Evolutionary conservation across 2,113 vertebrate species (phyloP), one percentile per base, ranked within the genome.

Genomic region (Cranoglanis bouderius): DNA sequence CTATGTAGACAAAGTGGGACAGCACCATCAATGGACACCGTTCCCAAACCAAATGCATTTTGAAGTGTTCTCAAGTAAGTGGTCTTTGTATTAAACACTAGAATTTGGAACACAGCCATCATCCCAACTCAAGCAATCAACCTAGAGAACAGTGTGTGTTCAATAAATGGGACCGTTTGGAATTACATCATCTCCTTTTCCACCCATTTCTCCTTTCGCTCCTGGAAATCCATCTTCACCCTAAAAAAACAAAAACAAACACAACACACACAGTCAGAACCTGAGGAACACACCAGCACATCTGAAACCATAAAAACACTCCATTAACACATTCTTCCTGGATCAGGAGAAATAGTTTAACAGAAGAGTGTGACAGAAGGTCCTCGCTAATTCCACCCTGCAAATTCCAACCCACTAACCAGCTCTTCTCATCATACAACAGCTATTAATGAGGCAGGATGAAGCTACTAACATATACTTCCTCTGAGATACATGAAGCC

Each of bases 191-290:
- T 99, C 98, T 10, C 98, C 98, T 90, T 99, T 99, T 89, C 95
- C 94, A 90, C 98, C 98, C 97, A 99, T 98, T 90, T 99, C 98
- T 0, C 98, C 98, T 92, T 99, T 99, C 90, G 97, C 96, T 24
- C 98, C 98, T 0, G 97, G 97, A 92, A 99, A 99, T 24, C 98
- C 98, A 10, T 99, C 98, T 95, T 99, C 98, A 87, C 98, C 98
- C 98, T 99, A 90, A 26, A 70, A 43, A 85, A 18, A 89, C 43
- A 74, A n/a, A 74, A 18, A 53, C 65, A 46, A 14, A 88, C 61
- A 91, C 75, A 75, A 40, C 40, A 78, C 55, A 51, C 55, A 49
- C 24, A 61, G 35, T 43, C 43, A 35, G 84, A 24, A 53, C 63
- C n/a, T 13, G 24, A 49, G 29, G 46, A 85, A 72, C 43, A 84